Conservation (phyloP, 2,888 invertebrate genomes). For the Abrostola triplasia region DNA sequence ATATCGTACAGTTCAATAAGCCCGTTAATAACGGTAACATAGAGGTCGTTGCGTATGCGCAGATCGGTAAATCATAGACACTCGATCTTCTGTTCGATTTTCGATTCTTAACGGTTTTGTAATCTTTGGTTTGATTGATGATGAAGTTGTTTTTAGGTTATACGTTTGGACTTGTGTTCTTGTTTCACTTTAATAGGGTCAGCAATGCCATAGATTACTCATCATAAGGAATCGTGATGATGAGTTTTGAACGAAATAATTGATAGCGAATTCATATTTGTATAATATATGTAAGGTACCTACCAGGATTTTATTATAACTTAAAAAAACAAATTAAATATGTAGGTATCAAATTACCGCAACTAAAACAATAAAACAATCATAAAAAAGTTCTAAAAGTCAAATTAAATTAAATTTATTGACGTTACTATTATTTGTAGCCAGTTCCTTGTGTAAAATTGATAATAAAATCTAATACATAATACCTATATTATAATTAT, state of each 20-base stretch:
- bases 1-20: conserved; percentile 13
- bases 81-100: not conserved
- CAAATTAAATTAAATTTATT: not conserved
- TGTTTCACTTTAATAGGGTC: not conserved
- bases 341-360: no score
- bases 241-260: no score
- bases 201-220: not conserved
- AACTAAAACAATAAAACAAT: no score
- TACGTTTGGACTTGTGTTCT: not conserved
- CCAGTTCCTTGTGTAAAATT: no score
- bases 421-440: not conserved
- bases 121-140: conserved; percentile 1
- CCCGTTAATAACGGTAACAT: conserved; percentile 29
- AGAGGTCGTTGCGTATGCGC: conserved; percentile 21
- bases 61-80: conserved; percentile 1
- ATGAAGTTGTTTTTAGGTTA: not conserved
- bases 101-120: not conserved
- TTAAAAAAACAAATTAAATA: not conserved
- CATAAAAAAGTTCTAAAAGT: not conserved
- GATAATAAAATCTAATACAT: no score
- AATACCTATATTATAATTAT: no score
- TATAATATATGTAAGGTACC: not conserved
- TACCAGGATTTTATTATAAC: not conserved
- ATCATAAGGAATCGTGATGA: no score
- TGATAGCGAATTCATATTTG: no score